Conservation (phyloP, 1,140 invertebrate species). For the Papilio helenus region DNA sequence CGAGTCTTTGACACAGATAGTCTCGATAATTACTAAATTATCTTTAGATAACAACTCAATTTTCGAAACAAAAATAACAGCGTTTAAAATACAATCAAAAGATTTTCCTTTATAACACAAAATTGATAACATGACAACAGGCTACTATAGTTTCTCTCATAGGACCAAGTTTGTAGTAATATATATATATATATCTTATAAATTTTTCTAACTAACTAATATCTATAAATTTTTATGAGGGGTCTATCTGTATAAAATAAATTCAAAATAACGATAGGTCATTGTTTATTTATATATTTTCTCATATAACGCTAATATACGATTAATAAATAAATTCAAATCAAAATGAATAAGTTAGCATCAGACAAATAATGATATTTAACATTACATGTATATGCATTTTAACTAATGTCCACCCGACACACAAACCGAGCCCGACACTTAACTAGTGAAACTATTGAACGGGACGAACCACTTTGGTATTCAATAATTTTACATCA, state of each 20-base stretch:
- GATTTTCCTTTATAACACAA: too few relatives aligned
- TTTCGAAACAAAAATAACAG: neutral
- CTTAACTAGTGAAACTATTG: conserved; percentile 21
- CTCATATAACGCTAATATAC: conserved; percentile 37
- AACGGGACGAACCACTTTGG: neutral
- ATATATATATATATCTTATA: too few relatives aligned
- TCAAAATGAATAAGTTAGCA: conserved; percentile 32
- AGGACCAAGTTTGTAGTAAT: neutral
- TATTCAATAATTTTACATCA: neutral
- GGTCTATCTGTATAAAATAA: too few relatives aligned
- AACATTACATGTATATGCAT: conserved; percentile 27
- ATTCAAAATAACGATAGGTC: neutral
- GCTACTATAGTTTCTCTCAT: neutral
- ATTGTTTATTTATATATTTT: conserved; percentile 34
- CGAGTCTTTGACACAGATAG: too few relatives aligned
- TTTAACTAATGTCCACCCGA: conserved; percentile 21
- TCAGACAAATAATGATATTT: conserved; percentile 31
- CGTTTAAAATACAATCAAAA: neutral
- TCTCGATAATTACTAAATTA: too few relatives aligned
- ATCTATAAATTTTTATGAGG: neutral
- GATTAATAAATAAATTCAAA: conserved; percentile 38
- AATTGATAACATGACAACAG: neutral
- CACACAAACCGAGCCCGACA: neutral
- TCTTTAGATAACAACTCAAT: too few relatives aligned
- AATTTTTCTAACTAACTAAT: too few relatives aligned